Percentiles rank a stretch among this genome's conserved stretches.
Conservation (phyloP, 2,797 vertebrate genomes). For the Clarias laeviceps region DNA sequence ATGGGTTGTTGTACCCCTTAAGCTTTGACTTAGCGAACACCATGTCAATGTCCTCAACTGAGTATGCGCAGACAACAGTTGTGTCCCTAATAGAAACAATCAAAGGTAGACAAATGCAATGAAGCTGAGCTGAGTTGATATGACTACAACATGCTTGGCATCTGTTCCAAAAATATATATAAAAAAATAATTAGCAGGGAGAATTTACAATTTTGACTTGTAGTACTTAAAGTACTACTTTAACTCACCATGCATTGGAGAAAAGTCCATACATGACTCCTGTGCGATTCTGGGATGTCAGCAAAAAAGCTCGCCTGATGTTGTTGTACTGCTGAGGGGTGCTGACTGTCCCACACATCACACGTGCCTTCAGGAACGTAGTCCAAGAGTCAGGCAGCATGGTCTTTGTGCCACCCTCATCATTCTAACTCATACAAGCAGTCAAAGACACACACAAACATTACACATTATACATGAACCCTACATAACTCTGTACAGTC, state of each 20-base stretch:
- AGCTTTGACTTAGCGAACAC: slow-evolving; percentile 77
- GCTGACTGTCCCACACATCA: slow-evolving; percentile 78
- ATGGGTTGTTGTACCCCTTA: slow-evolving; percentile 70
- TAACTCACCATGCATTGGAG: slow-evolving; percentile 79
- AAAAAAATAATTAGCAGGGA: background rate
- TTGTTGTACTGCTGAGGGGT: slow-evolving; percentile 81
- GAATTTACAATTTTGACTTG: background rate
- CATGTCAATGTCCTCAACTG: slow-evolving; percentile 76
- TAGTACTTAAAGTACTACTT: background rate
- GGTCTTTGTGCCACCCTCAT: slow-evolving; percentile 75
- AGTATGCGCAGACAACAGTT: slow-evolving; percentile 82
- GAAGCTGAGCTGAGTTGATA: background rate
- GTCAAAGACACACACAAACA: slow-evolving; percentile 2
- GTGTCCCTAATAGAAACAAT: slow-evolving; percentile 70
- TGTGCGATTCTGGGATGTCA: slow-evolving; percentile 69
- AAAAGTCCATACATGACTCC: slow-evolving; percentile 81
- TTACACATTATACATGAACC: background rate
- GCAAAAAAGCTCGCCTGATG: slow-evolving; percentile 75
- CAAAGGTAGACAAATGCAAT: slow-evolving; percentile 6
- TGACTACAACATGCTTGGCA: background rate
- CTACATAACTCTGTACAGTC: background rate
- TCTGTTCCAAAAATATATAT: background rate
- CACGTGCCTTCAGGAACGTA: slow-evolving; percentile 81
- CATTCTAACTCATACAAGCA: slow-evolving; percentile 67
- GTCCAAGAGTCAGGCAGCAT: slow-evolving; percentile 77